Evolutionary conservation across 2,888 invertebrate genomes (phyloP), one percentile per base, ranked within the genome.

Genomic region (Rhogogaster chlorosoma): DNA sequence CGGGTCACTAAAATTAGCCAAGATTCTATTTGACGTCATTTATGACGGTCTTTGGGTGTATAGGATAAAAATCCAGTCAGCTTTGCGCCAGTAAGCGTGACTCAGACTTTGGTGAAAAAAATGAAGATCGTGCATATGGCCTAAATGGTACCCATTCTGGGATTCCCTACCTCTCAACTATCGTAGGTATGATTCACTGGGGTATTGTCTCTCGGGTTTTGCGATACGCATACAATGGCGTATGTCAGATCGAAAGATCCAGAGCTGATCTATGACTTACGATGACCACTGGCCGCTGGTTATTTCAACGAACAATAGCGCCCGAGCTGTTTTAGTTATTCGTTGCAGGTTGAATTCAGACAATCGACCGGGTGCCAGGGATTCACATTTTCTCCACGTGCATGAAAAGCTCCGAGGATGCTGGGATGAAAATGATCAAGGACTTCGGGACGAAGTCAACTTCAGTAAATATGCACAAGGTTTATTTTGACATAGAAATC

Each of bases 181-280:
- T 86, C 87, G 86, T 85, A 86, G 86, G 87, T 87, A 89, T 89
- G 89, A 89, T 89, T 90, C 89, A 89, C 87, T 87, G 90, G 87
- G 86, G 88, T 87, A 89, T 89, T 89, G 90, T 89, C 88, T 89
- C 86, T 26, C 67, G 85, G 53, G 86, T 67, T 67, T 29, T 83
- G 32, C 86, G 89, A 89, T 61, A 80, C 90, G 90, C 90, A 89
- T 90, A 90, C 89, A 90, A 90, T 90, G 89, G 88, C 88, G 87
- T 88, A 89, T 87, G 89, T 86, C 88, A 70, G 83, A 83, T 83
- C 83, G n/a, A 45, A 53, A 83, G 90, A 90, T 90, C 89, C 87
- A 87, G 89, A 87, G 88, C 90, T 89, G 89, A 90, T 89, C 89
- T 89, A 90, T 90, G 89, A 90, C 88, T 90, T 90, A 90, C 87